Conservation (phyloP, 2,113 vertebrate genomes). For the Asarcornis scutulata region DNA sequence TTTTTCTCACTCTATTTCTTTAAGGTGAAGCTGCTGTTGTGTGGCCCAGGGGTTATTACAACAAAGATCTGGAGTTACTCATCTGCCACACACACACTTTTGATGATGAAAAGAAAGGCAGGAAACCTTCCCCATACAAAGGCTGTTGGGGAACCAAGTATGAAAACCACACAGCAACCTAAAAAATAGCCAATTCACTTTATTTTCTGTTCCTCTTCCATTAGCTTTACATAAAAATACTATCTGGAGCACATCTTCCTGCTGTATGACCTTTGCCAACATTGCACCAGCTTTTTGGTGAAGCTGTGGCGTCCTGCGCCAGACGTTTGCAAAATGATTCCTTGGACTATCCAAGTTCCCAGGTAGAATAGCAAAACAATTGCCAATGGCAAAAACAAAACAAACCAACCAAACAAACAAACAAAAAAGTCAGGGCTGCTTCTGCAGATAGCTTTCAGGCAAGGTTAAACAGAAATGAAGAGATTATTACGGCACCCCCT, state of each 20-base stretch:
- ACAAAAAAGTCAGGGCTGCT: background rate
- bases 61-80: background rate
- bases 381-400: background rate
- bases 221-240: background rate
- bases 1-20: background rate
- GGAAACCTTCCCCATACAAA: fast-evolving
- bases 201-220: background rate
- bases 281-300: background rate
- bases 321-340: fast-evolving
- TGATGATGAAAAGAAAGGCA: background rate
- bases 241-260: background rate
- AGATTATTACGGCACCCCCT: background rate
- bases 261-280: fast-evolving
- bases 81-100: background rate
- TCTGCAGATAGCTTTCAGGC: background rate
- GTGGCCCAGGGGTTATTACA: background rate
- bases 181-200: fast-evolving
- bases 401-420: background rate
- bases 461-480: background rate
- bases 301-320: background rate
- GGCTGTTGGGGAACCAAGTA: fast-evolving
- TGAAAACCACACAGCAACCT: background rate
- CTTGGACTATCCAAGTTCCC: background rate
- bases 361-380: fast-evolving
- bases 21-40: background rate